Evolutionary conservation across 1,140 invertebrate species (phyloP).

Genomic region (Neodiprion virginianus): DNA sequence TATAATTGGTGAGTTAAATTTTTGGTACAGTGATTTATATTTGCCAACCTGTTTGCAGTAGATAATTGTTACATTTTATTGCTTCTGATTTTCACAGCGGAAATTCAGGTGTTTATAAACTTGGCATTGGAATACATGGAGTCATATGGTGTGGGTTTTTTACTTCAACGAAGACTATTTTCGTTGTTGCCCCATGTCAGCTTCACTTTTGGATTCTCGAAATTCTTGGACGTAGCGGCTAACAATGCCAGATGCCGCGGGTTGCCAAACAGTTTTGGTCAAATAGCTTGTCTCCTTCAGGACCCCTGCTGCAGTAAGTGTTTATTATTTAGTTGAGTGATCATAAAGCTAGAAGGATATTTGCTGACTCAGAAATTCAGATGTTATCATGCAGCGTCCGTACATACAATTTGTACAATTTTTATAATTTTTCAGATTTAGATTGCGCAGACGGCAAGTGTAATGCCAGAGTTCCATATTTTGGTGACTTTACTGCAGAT

Average conservation of each 20-base stretch:
- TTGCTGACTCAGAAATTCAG: too few species aligned
- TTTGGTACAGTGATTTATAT: conserved; percentile 1
- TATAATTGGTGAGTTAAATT: background rate
- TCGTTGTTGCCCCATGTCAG: conserved; percentile 52
- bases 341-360: background rate
- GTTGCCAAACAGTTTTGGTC: conserved; percentile 40
- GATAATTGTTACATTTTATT: background rate
- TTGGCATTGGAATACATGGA: background rate
- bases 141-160: conserved; percentile 27
- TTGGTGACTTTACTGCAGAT: conserved; percentile 37
- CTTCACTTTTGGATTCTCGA: conserved; percentile 50
- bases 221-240: conserved; percentile 43
- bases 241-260: conserved; percentile 52
- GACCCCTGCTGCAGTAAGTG: conserved; percentile 10
- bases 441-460: conserved; percentile 46
- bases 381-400: background rate
- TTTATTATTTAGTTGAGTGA: background rate
- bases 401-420: background rate
- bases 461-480: conserved; percentile 44
- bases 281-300: conserved; percentile 12
- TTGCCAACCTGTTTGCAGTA: background rate
- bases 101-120: background rate
- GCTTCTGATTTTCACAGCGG: background rate
- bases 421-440: conserved; percentile 26
- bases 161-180: conserved; percentile 49